Evolutionary conservation across 2,888 invertebrate genomes (phyloP).

Genomic region (Pteria penguin): DNA sequence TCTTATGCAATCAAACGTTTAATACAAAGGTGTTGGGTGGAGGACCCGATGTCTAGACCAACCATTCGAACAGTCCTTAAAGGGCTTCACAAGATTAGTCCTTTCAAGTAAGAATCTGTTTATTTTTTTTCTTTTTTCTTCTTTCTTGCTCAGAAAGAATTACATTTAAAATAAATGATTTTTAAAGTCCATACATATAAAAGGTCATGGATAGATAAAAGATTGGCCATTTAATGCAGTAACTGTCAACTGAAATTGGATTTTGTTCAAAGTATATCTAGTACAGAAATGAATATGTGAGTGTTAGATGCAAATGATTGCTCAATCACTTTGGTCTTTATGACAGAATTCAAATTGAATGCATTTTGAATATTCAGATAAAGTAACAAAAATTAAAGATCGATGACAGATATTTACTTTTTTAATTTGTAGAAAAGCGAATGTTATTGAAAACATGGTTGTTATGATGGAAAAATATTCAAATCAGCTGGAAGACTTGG

Average conservation of each 20-base stretch:
- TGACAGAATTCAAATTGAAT: too few species aligned
- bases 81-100: conserved; percentile 67
- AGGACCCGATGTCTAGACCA: conserved; percentile 67
- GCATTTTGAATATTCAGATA: too few species aligned
- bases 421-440: conserved; percentile 55
- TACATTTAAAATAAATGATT: neutral
- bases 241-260: too few species aligned
- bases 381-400: too few species aligned
- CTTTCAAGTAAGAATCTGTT: conserved; percentile 66
- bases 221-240: too few species aligned
- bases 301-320: too few species aligned
- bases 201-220: too few species aligned
- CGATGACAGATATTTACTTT: too few species aligned
- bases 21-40: conserved; percentile 67
- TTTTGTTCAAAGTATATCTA: too few species aligned
- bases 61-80: conserved; percentile 60
- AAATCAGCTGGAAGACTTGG: conserved; percentile 75
- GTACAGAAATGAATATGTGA: too few species aligned
- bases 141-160: neutral
- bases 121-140: neutral
- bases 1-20: conserved; percentile 53
- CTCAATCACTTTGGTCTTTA: too few species aligned
- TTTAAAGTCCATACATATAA: too few species aligned
- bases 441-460: conserved; percentile 75
- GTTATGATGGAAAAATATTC: conserved; percentile 77